These are phyloP conservation scores for Galeruca laticollis DNA, from an alignment of 2,888 invertebrate species.

Conservation along the genomic window DNA sequence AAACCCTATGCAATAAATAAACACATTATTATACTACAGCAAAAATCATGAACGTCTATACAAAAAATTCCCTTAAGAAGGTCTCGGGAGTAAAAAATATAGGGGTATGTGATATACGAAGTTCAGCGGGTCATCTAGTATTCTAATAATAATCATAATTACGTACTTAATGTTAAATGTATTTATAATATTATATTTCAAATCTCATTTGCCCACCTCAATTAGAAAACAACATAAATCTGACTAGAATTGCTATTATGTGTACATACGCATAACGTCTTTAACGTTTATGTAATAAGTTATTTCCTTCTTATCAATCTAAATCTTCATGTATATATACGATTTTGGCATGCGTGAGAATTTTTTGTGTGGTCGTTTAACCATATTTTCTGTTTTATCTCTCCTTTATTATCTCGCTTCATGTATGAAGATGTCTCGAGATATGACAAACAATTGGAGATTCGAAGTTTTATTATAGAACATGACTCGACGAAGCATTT, in stretches of 20 bases:
- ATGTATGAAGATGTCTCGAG: constrained; percentile 25
- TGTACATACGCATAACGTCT: neutral
- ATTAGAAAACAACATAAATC: neutral
- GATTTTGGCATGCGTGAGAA: constrained; percentile 56
- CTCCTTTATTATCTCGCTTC: constrained; percentile 14
- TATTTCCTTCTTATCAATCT: constrained; percentile 61
- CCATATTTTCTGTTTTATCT: constrained; percentile 20
- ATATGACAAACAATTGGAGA: constrained; percentile 27
- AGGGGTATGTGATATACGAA: neutral
- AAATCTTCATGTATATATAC: constrained; percentile 43
- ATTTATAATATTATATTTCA: neutral
- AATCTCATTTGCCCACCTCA: constrained; percentile 5
- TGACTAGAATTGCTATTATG: neutral
- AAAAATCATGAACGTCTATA: too few relatives aligned
- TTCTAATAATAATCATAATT: too few relatives aligned
- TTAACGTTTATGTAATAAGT: constrained; percentile 53
- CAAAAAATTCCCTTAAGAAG: too few relatives aligned
- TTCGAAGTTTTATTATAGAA: constrained; percentile 17
- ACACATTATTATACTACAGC: too few relatives aligned
- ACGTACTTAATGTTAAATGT: neutral
- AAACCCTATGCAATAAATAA: too few relatives aligned
- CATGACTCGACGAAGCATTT: constrained; percentile 34
- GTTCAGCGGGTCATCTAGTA: too few relatives aligned
- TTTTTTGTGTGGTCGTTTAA: constrained; percentile 38
- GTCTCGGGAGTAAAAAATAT: too few relatives aligned